A percentile compares a stretch with the other conserved stretches of the same genome.
These are phyloP conservation scores for Promerops cafer DNA, from an alignment of 2,113 vertebrate genomes.

Conservation along the genomic window DNA sequence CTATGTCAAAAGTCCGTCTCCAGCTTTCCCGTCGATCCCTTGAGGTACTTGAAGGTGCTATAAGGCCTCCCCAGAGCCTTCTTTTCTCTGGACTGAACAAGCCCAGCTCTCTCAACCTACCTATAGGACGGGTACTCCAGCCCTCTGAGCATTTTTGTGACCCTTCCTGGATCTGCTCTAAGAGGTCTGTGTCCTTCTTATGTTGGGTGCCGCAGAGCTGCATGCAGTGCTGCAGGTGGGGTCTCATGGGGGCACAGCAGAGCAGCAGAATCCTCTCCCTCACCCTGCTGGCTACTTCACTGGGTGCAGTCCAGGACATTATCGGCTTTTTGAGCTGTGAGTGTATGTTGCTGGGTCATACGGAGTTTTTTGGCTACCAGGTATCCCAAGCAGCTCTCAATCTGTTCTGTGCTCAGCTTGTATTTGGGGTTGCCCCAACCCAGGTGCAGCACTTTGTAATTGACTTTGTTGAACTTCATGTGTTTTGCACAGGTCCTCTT, in stretches of 20 bases:
- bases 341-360: not conserved
- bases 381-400: not conserved
- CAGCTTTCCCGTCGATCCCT: not conserved
- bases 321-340: not conserved
- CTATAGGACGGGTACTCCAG: fast-evolving
- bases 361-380: not conserved
- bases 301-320: not conserved
- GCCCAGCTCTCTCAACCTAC: not conserved
- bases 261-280: not conserved
- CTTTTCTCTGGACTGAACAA: not conserved
- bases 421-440: not conserved
- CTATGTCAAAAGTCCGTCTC: not conserved
- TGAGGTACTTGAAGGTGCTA: not conserved
- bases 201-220: not conserved
- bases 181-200: not conserved
- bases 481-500: not conserved
- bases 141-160: not conserved
- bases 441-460: not conserved
- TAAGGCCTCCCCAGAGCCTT: not conserved
- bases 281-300: not conserved
- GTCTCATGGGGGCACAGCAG: not conserved
- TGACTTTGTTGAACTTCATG: not conserved
- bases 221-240: not conserved
- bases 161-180: not conserved
- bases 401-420: not conserved